These are phyloP conservation scores for Drosophila pseudotalamancana DNA, from an alignment of 2,888 invertebrate species.

Conservation along the genomic window DNA sequence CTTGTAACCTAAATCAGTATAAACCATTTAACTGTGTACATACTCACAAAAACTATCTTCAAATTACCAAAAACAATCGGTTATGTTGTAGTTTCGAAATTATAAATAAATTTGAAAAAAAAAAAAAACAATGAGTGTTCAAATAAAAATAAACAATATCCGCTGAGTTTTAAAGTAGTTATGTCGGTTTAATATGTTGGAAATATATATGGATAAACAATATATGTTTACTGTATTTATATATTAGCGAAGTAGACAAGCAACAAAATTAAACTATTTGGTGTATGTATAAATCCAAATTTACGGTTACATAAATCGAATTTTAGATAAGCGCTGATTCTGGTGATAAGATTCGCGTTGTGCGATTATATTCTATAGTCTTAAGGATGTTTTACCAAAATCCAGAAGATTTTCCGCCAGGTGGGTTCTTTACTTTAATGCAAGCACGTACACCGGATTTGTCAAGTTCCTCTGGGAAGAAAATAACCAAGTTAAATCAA, in stretches of 20 bases:
- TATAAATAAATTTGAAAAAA: background rate
- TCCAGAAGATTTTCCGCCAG: slow-evolving; percentile 94
- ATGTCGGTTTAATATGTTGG: background rate
- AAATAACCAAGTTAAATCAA: background rate
- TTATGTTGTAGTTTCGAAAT: slow-evolving; percentile 1
- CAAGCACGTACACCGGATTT: slow-evolving; percentile 90
- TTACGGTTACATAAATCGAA: too few species aligned
- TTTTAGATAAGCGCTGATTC: slow-evolving; percentile 35
- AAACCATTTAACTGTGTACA: slow-evolving; percentile 8
- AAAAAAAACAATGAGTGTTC: background rate
- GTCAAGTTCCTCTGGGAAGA: slow-evolving; percentile 90
- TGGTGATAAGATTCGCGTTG: slow-evolving; percentile 32
- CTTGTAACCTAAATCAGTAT: slow-evolving; percentile 34
- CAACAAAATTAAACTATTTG: too few species aligned
- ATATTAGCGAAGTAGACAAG: too few species aligned
- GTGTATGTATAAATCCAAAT: slow-evolving; percentile 21
- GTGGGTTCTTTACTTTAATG: slow-evolving; percentile 94
- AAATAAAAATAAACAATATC: background rate
- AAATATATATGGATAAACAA: slow-evolving; percentile 11
- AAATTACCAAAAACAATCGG: slow-evolving; percentile 1
- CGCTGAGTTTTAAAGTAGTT: slow-evolving; percentile 1
- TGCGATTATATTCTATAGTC: slow-evolving; percentile 25
- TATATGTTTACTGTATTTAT: slow-evolving; percentile 13
- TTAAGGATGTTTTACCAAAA: slow-evolving; percentile 89
- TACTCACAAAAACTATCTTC: slow-evolving; percentile 1